Base-by-base conservation (phyloP, 2,113 vertebrate genomes). In the Nibea coibor region DNA sequence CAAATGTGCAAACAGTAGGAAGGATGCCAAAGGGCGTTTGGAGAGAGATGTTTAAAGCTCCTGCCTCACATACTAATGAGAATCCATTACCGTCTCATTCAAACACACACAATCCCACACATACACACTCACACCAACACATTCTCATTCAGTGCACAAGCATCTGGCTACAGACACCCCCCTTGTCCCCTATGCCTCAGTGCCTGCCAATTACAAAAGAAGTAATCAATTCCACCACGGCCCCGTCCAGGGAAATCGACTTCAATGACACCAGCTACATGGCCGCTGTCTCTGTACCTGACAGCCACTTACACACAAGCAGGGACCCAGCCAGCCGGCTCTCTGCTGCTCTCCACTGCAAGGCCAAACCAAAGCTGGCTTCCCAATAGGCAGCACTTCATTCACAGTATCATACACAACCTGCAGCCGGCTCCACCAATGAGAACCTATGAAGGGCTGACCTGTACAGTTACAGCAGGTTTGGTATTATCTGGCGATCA, bases 201-300 rank as follows among this genome's bases (percentile, higher is more conserved):
- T 85, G 92, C 80, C 86, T 92, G 92, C 91, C 91, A 93, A 90
- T 92, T 93, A 91, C 92, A 92, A 93, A 92, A 93, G 92, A 88
- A 92, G 84, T 92, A 93, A 93, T 93, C 91, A 92, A 93, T 93
- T 91, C 85, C 84, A 83, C 88, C 86, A 84, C 62, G 54, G 85
- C 78, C 80, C 54, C 76, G 62, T 90, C 87, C 82, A 67, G 78
- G 91, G 91, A 94, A 93, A 93, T 93, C 71, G 89, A 89, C 91
- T 93, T 90, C 88, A 92, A 87, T 93, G 90, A 92, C 90, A 90
- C 90, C 54, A 16, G 75, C 88, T 82, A 91, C 93, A 89, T 35
- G 78, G 85, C 78, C 57, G 67, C 82, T 76, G 93, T 90, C 87
- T 84, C 87, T 81, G 89, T 87, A 91, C 88, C 90, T 90, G 89